Percentiles rank a stretch among this genome's conserved stretches.
These are phyloP conservation scores for Cheilosia grossa DNA, from an alignment of 2,888 invertebrate species.

Conservation along the genomic window DNA sequence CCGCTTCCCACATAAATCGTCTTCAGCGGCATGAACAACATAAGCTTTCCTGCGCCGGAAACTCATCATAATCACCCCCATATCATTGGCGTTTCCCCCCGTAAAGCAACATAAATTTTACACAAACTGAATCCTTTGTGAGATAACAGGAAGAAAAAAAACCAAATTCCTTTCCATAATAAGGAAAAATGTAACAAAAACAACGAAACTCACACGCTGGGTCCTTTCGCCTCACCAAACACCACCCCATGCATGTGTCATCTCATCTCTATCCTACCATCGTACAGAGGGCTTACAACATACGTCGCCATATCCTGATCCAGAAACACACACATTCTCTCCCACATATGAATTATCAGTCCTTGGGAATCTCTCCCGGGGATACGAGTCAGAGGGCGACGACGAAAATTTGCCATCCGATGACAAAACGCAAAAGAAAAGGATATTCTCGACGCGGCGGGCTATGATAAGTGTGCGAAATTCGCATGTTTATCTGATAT, in stretches of 20 bases:
- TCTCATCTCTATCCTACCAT: conserved; percentile 41
- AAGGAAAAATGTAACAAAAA: conserved; percentile 65
- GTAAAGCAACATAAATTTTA: conserved; percentile 66
- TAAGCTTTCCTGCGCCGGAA: conserved; percentile 63
- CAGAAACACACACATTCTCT: conserved; percentile 56
- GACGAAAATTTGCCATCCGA: conserved; percentile 73
- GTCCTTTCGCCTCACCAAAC: conserved; percentile 62
- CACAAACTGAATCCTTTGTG: conserved; percentile 70
- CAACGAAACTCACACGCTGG: conserved; percentile 1
- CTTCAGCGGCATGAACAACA: conserved; percentile 34
- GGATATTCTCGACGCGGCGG: conserved; percentile 66
- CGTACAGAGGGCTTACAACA: conserved; percentile 49
- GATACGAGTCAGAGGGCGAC: conserved; percentile 40
- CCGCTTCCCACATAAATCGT: conserved; percentile 72
- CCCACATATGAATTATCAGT: conserved; percentile 74
- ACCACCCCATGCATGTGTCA: conserved; percentile 60
- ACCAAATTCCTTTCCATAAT: conserved; percentile 53
- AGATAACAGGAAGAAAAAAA: conserved; percentile 13
- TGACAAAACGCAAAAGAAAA: conserved; percentile 72
- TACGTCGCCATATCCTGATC: conserved; percentile 7
- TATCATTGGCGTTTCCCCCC: conserved; percentile 38
- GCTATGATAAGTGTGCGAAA: conserved; percentile 74
- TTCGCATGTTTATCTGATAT: conserved; percentile 75
- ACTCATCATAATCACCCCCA: conserved; percentile 71
- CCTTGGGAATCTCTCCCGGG: conserved; percentile 66